Evolutionary conservation across 30 jellyfish, hydroid and myxozoan genomes (phyloP).

Genomic region (Rhopilema esculentum): DNA sequence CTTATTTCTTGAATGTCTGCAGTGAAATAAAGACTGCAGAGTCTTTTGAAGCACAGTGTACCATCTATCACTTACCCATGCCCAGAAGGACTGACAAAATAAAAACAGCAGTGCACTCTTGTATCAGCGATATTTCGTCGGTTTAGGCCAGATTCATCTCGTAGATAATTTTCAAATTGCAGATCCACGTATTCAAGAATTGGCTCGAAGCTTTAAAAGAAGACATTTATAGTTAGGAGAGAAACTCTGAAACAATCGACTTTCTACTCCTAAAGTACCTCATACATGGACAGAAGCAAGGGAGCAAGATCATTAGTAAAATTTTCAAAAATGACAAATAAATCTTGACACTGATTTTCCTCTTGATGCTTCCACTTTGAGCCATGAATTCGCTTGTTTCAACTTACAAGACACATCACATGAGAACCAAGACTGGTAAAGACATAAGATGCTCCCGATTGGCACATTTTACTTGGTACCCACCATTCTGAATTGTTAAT

Average conservation of each 20-base stretch:
- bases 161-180: constrained; percentile 90
- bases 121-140: constrained; percentile 94
- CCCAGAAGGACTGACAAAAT: constrained; percentile 95
- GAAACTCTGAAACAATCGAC: neutral
- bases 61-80: constrained; percentile 84
- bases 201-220: constrained; percentile 79
- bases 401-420: no score
- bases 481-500: constrained; percentile 82
- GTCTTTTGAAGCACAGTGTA: no score
- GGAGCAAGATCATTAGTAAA: no score
- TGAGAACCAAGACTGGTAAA: no score
- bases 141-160: constrained; percentile 99
- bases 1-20: no score
- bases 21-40: neutral
- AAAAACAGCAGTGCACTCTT: constrained; percentile 97
- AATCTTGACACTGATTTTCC: no score
- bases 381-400: no score
- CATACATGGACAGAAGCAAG: no score
- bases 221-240: neutral
- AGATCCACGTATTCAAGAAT: constrained; percentile 84
- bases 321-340: no score
- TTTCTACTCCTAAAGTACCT: no score
- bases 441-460: no score
- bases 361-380: no score
- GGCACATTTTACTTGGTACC: neutral